Evolutionary conservation across 2,113 vertebrate species (phyloP).

Genomic region (Tychaedon coryphoeus): DNA sequence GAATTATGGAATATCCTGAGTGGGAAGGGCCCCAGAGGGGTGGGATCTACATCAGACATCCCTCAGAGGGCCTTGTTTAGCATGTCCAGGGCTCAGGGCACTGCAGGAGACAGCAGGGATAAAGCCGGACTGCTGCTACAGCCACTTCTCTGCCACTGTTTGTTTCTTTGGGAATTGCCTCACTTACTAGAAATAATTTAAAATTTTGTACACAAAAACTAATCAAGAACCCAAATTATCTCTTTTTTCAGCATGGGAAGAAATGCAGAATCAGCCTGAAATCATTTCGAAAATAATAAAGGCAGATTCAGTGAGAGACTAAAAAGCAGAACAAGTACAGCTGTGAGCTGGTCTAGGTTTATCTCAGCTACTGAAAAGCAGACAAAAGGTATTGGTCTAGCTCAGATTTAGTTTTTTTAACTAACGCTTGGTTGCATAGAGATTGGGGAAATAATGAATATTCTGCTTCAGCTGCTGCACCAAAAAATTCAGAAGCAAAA

Average conservation of each 20-base stretch:
- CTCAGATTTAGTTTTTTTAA: background rate
- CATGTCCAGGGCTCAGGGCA: background rate
- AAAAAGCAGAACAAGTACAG: background rate
- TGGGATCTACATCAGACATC: background rate
- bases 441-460: conserved; percentile 16
- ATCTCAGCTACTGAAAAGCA: conserved; percentile 32
- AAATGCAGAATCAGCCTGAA: conserved; percentile 51
- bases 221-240: conserved; percentile 53
- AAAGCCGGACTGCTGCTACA: background rate
- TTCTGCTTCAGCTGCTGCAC: conserved; percentile 35
- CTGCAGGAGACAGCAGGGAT: background rate
- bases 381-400: conserved; percentile 38
- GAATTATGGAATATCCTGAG: background rate
- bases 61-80: background rate
- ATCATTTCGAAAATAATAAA: background rate
- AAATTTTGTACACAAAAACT: conserved; percentile 58
- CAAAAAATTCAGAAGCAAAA: background rate
- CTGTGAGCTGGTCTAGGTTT: conserved; percentile 48
- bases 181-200: conserved; percentile 50
- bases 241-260: conserved; percentile 8
- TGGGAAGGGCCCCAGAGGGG: background rate
- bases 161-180: conserved; percentile 50
- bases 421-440: background rate
- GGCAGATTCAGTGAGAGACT: conserved; percentile 9
- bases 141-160: background rate